Percentiles rank a stretch among this genome's conserved stretches.
Conservation (phyloP, 2,797 vertebrate genomes). For the Gobionotothen gibberifrons region DNA sequence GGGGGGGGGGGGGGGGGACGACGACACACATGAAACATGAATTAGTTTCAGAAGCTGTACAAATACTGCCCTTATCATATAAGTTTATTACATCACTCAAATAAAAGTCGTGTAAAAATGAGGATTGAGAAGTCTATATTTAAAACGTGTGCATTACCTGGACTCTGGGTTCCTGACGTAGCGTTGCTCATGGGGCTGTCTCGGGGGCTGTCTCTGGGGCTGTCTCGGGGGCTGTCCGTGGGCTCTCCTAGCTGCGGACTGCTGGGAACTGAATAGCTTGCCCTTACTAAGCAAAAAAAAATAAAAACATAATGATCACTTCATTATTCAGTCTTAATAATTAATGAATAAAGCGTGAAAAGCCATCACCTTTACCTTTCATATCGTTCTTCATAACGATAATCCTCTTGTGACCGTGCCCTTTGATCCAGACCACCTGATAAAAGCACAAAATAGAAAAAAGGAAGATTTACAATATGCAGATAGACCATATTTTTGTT, state of each 20-base stretch:
- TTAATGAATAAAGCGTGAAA: background rate
- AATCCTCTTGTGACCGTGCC: constrained; percentile 97
- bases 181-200: constrained; percentile 64
- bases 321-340: background rate
- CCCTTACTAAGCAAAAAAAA: constrained; percentile 67
- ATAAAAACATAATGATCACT: background rate
- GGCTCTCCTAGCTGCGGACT: constrained; percentile 71
- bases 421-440: constrained; percentile 99
- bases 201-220: constrained; percentile 57
- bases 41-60: background rate
- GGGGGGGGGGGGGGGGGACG: background rate
- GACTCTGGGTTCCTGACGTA: constrained; percentile 68
- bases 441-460: constrained; percentile 23
- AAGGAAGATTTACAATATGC: background rate
- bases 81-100: too few relatives aligned
- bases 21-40: background rate
- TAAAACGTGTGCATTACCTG: constrained; percentile 57
- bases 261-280: constrained; percentile 68
- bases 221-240: constrained; percentile 62
- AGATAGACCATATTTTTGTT: background rate
- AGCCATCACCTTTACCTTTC: constrained; percentile 87
- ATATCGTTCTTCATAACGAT: constrained; percentile 99
- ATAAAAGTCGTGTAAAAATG: too few relatives aligned
- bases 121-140: too few relatives aligned
- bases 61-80: too few relatives aligned